These are phyloP conservation scores for Macrochelys suwanniensis DNA, from an alignment of 2,797 vertebrate genomes.

Conservation along the genomic window DNA sequence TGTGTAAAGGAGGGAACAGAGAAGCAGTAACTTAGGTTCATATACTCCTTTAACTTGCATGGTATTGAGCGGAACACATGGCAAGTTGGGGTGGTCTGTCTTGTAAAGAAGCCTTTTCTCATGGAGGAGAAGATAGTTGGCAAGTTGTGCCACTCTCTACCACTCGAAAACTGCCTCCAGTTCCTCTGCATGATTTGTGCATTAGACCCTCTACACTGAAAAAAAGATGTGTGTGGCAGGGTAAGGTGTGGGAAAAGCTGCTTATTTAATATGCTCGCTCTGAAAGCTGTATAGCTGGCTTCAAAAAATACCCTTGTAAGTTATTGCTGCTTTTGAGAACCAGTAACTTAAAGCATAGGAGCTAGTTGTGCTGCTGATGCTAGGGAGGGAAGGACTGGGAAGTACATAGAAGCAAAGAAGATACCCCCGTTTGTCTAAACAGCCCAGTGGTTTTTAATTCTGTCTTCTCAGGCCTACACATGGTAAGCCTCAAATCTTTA, in stretches of 20 bases:
- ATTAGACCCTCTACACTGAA: background rate
- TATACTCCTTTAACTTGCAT: background rate
- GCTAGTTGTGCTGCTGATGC: background rate
- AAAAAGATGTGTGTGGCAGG: background rate
- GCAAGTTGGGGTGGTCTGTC: background rate
- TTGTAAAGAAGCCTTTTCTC: background rate
- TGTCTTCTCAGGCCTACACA: background rate
- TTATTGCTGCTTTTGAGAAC: background rate
- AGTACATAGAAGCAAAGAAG: background rate
- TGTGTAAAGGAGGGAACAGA: background rate
- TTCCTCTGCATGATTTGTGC: slow-evolving; percentile 17
- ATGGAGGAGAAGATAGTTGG: background rate
- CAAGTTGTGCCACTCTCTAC: slow-evolving; percentile 1
- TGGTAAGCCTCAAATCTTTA: background rate
- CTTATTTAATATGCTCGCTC: background rate
- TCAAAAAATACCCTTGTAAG: slow-evolving; percentile 26
- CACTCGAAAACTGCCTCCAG: slow-evolving; percentile 32
- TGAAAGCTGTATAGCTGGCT: slow-evolving; percentile 16
- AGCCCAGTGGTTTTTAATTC: background rate
- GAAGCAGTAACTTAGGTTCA: background rate
- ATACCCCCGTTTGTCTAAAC: too few relatives aligned
- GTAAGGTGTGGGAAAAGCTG: slow-evolving; percentile 41
- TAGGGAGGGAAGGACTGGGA: background rate
- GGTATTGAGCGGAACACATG: slow-evolving; percentile 9
- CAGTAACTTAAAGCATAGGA: slow-evolving; percentile 13